Conservation (phyloP, 30 jellyfish, hydroid and myxozoan species). For the Chrysaora quinquecirrha region DNA sequence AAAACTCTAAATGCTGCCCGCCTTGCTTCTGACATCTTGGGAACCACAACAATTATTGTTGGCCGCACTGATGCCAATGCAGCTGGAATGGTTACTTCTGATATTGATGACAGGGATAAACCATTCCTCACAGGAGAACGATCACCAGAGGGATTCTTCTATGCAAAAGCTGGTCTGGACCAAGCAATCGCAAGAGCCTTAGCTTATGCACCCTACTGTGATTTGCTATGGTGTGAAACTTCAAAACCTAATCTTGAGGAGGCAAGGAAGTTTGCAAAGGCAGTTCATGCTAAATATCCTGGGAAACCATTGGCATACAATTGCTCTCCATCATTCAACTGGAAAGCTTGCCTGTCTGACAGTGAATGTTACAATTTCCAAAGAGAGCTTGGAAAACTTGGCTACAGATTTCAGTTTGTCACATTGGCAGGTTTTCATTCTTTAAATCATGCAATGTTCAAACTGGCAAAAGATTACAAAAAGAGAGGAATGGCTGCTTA, state of each 20-base stretch:
- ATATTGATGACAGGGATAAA: conserved; percentile 78
- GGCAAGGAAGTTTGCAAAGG: conserved; percentile 83
- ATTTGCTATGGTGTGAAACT: conserved; percentile 92
- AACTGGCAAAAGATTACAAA: conserved; percentile 78
- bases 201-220: conserved; percentile 94
- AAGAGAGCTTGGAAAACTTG: conserved; percentile 88
- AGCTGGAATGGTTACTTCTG: conserved; percentile 90
- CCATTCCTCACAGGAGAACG: conserved; percentile 94
- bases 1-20: conserved; percentile 96
- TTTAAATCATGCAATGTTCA: conserved; percentile 93
- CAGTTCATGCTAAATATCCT: conserved; percentile 86
- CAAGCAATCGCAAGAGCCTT: conserved; percentile 86
- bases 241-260: conserved; percentile 77
- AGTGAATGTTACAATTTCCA: conserved; percentile 79
- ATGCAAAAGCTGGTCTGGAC: conserved; percentile 74
- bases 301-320: conserved; percentile 95
- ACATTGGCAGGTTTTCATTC: conserved; percentile 98
- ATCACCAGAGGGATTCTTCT: conserved; percentile 91
- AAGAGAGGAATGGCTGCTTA: conserved; percentile 93
- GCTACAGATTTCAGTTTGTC: conserved; percentile 92
- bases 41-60: conserved; percentile 74
- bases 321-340: conserved; percentile 97
- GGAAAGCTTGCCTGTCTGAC: conserved; percentile 87
- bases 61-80: conserved; percentile 99
- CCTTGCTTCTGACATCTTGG: conserved; percentile 88